phyloP scores from a whole-genome alignment of 2,113 vertebrate species.

The Myiozetetes cayanensis region DNA sequence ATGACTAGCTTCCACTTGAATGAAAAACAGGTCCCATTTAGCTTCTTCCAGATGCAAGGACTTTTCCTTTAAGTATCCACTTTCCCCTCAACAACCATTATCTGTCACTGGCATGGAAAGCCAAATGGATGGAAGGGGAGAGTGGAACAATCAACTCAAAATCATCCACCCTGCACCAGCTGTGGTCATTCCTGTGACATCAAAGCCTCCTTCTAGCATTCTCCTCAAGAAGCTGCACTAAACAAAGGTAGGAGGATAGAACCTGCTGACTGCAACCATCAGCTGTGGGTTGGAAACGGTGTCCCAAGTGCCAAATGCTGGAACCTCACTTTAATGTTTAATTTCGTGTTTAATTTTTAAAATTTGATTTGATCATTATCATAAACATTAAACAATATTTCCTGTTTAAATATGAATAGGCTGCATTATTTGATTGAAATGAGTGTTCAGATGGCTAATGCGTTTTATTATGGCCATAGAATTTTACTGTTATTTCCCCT shows the following conservation, averaged over 20 bases:
- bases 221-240: background rate
- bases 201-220: background rate
- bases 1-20: background rate
- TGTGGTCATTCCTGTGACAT: background rate
- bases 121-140: background rate
- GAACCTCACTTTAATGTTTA: slow-evolving; percentile 67
- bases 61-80: background rate
- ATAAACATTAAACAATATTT: slow-evolving; percentile 79
- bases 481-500: slow-evolving; percentile 74
- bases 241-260: background rate
- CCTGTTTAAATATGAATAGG: slow-evolving; percentile 77
- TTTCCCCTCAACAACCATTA: background rate
- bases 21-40: background rate
- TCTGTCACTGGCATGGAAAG: background rate
- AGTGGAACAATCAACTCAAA: background rate
- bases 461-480: slow-evolving; percentile 72
- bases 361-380: slow-evolving; percentile 77
- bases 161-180: background rate
- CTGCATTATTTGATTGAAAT: slow-evolving; percentile 69
- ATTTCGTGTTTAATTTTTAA: slow-evolving; percentile 78
- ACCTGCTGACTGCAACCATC: background rate
- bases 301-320: slow-evolving; percentile 46
- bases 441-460: slow-evolving; percentile 76
- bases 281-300: background rate
- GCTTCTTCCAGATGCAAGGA: background rate